Evolutionary conservation across 2,113 vertebrate species (phyloP).

Genomic region (Mola mola): DNA sequence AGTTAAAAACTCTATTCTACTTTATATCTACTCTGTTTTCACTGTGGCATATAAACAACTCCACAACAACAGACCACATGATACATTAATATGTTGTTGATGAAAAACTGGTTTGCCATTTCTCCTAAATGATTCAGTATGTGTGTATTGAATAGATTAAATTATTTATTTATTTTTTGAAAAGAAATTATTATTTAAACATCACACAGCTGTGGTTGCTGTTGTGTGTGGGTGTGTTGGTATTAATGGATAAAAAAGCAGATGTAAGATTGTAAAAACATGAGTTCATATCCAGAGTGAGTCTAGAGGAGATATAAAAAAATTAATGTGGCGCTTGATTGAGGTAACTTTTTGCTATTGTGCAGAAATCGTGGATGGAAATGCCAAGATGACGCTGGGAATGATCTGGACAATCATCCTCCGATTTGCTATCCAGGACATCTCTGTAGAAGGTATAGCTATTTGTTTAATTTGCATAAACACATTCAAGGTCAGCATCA

Average conservation of each 20-base stretch:
- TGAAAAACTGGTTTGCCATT: too few relatives aligned
- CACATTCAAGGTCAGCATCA: background rate
- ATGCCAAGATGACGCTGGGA: slow-evolving; percentile 95
- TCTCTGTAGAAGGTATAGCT: slow-evolving; percentile 91
- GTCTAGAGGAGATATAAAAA: background rate
- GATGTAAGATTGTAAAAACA: slow-evolving; percentile 12
- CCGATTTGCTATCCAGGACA: slow-evolving; percentile 96
- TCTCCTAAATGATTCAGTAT: too few relatives aligned
- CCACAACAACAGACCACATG: too few relatives aligned
- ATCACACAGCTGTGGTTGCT: slow-evolving; percentile 15
- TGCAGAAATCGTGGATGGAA: slow-evolving; percentile 95
- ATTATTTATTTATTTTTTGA: too few relatives aligned
- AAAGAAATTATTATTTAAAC: too few relatives aligned
- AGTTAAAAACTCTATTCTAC: too few relatives aligned
- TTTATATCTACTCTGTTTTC: too few relatives aligned
- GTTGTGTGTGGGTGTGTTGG: slow-evolving; percentile 37
- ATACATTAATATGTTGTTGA: too few relatives aligned
- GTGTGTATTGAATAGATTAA: too few relatives aligned
- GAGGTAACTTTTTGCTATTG: background rate
- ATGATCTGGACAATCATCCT: slow-evolving; percentile 99
- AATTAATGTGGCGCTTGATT: background rate
- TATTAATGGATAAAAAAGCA: slow-evolving; percentile 2
- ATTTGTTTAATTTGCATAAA: background rate
- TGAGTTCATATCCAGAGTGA: background rate
- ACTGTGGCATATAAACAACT: too few relatives aligned